Evolutionary conservation across 1,140 invertebrate species (phyloP), one percentile per base, ranked within the genome.

Genomic region (Pectinophora gossypiella): DNA sequence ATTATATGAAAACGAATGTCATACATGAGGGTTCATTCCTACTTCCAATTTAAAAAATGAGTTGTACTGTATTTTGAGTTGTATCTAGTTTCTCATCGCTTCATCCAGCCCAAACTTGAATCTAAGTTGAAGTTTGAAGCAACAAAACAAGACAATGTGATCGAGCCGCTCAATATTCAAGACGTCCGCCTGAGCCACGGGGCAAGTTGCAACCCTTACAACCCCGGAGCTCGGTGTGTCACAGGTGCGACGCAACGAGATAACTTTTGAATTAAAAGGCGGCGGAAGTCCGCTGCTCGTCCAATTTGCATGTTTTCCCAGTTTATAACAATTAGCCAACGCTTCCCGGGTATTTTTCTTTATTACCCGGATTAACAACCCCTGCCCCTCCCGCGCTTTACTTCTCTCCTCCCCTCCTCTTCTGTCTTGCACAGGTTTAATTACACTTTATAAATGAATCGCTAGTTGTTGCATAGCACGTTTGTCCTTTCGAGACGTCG

Each of bases 321-420:
- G 69, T 81, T 78, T 75, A 76, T 81, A 75, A 78, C 68, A 81
- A 81, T 81, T 81, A 81, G 72, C 64, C 67, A 54, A 20, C 67
- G 67, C 47, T 68, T 59, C 55, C 64, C 61, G 68, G 68, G 60
- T 72, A 76, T 81, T 76, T 81, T 81, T 78, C 77, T 81, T 78
- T 78, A 81, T 81, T 81, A 78, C 65, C 55, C 60, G 72, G 72
- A 75, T 75, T 80, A 76, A 61, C 61, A 51, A 27, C 44, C 47
- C 23, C 52, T 35, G 16, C 38, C 35, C 9, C 35, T n/a, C 36
- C 36, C 36, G 10, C 15, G 2, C 36, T 32, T 32, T 32, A 32
- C 27, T n/a, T n/a, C 2, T 32, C n/a, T n/a, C 2, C 35, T 15
- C n/a, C 13, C 3, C n/a, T 38, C 5, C 3, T 4, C 35, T 4